Evolutionary conservation across 2,113 vertebrate species (phyloP), one percentile per base, ranked within the genome.

Genomic region (Tupaia chinensis): DNA sequence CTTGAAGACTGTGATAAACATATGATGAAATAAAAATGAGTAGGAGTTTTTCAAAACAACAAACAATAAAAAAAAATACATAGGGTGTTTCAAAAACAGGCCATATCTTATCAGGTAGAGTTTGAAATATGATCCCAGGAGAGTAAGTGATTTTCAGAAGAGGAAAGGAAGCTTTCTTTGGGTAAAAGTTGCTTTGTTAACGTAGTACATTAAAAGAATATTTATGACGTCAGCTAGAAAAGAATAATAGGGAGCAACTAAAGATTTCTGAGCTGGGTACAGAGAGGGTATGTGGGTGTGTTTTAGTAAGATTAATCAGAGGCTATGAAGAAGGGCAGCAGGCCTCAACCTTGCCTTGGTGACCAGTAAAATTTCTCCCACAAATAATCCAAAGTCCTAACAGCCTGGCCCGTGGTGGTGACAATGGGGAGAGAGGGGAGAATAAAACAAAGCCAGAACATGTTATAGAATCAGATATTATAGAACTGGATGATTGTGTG

Each of bases 41-140:
- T 13, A 16, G 27, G 8, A 63, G 19, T 9, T 44, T 69, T 82
- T 72, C n/a, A 9, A 22, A 91, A 85, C 16, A n/a, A 56, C 17
- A 66, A 91, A 85, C 16, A n/a, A 56, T 14, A 66, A 34, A 73
- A 54, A 70, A 66, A 91, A 32, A 53, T 4, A 13, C 1, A 19
- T 16, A n/a, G 3, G 14, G 13, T 54, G 44, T 91, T 80, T 68
- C 86, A 89, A 83, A 96, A 84, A 65, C 54, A 94, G 9, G 80
- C 63, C 56, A 83, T 3, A n/a, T 74, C 25, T 44, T 27, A 72
- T 53, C 16, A 63, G 32, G 54, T 1, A 87, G 56, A 70, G 84
- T 5, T 9, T 88, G 74, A 88, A 93, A 93, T 73, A 73, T 3
- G 19, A 63, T 53, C 32, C 70, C 82, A 79, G 44, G 78, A 69